Conservation (phyloP, 1,140 invertebrate species). For the Psilanteris sp. region DNA sequence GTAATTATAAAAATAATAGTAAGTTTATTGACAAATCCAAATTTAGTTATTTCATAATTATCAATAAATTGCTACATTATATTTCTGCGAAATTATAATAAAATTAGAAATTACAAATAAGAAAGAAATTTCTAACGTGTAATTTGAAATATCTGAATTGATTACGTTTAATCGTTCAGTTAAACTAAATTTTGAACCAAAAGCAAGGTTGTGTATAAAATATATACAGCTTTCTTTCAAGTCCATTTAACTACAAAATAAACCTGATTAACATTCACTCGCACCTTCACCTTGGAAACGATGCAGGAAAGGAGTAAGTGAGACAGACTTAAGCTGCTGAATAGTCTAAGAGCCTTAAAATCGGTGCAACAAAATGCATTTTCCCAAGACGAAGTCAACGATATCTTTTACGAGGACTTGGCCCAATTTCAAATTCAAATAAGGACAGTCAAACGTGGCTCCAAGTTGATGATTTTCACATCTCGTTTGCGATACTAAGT, state of each 20-base stretch:
- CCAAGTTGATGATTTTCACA: slow-evolving; percentile 64
- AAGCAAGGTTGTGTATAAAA: slow-evolving; percentile 31
- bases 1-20: too few relatives aligned
- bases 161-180: slow-evolving; percentile 37
- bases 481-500: slow-evolving; percentile 62
- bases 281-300: slow-evolving; percentile 20
- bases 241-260: slow-evolving; percentile 57
- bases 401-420: slow-evolving; percentile 68
- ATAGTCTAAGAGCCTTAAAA: slow-evolving; percentile 57
- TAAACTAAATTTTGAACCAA: slow-evolving; percentile 29
- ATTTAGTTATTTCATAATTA: too few relatives aligned
- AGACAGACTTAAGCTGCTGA: slow-evolving; percentile 52
- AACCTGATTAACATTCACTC: slow-evolving; percentile 62
- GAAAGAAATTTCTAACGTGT: neutral
- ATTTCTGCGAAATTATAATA: too few relatives aligned
- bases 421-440: slow-evolving; percentile 77
- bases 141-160: slow-evolving; percentile 13
- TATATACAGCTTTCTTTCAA: slow-evolving; percentile 54
- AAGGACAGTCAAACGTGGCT: slow-evolving; percentile 60
- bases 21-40: too few relatives aligned
- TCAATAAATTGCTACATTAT: too few relatives aligned
- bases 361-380: slow-evolving; percentile 63
- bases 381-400: slow-evolving; percentile 56
- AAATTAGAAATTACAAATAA: too few relatives aligned
- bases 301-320: slow-evolving; percentile 26